Percentiles rank a stretch among this genome's conserved stretches.
phyloP scores from a whole-genome alignment of 1,140 invertebrate genomes.

The Drosophila nigromelanica region DNA sequence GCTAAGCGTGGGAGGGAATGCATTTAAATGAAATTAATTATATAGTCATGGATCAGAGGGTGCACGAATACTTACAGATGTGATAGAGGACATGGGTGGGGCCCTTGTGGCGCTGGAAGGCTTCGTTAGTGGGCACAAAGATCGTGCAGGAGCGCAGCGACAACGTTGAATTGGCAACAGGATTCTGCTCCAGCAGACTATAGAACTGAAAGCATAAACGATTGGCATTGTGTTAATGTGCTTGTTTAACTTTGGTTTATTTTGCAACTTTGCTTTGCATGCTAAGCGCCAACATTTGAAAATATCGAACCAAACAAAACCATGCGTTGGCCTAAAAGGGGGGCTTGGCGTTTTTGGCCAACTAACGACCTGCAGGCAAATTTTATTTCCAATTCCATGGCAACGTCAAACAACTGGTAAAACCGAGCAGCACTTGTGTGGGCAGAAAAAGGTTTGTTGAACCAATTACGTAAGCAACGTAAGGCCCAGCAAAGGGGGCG shows the following conservation, averaged over 20 bases:
- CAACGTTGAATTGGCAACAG: slow-evolving; percentile 88
- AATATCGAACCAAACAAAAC: slow-evolving; percentile 47
- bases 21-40: slow-evolving; percentile 30
- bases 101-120: slow-evolving; percentile 88
- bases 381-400: slow-evolving; percentile 54
- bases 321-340: slow-evolving; percentile 18
- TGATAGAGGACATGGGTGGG: slow-evolving; percentile 89
- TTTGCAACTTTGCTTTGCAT: slow-evolving; percentile 36
- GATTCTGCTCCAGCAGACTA: slow-evolving; percentile 87
- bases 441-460: slow-evolving; percentile 69
- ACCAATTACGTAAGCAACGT: slow-evolving; percentile 72
- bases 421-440: slow-evolving; percentile 34
- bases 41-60: slow-evolving; percentile 18
- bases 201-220: slow-evolving; percentile 88
- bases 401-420: slow-evolving; percentile 70
- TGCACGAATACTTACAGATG: slow-evolving; percentile 88
- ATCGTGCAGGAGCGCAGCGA: slow-evolving; percentile 89
- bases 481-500: slow-evolving; percentile 4
- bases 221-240: slow-evolving; percentile 38
- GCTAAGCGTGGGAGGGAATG: slow-evolving; percentile 84
- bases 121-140: slow-evolving; percentile 91
- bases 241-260: slow-evolving; percentile 21
- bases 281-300: slow-evolving; percentile 9
- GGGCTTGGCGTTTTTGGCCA: slow-evolving; percentile 47
- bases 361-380: slow-evolving; percentile 37